Conservation (phyloP, 1,140 invertebrate species). For the Drosophila carrolli region DNA sequence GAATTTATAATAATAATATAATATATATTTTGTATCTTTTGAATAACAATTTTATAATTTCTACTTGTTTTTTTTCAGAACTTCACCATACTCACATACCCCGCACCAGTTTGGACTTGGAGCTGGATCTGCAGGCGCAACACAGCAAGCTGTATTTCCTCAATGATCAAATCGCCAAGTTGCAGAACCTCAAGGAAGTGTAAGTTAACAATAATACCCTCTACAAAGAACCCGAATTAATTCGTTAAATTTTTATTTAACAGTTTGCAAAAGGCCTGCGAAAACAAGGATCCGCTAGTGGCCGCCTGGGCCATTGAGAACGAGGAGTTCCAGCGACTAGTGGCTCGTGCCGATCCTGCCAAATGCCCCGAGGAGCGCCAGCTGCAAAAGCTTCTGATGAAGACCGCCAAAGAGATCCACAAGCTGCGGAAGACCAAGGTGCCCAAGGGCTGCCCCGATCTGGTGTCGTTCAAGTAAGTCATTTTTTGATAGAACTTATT, state of each 20-base stretch:
- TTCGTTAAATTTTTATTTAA: not conserved
- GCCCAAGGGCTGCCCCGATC: slow-evolving; percentile 94
- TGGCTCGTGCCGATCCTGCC: slow-evolving; percentile 87
- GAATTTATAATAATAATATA: too few species aligned
- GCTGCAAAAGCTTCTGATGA: slow-evolving; percentile 92
- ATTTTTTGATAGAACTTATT: not conserved
- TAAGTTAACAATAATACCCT: slow-evolving; percentile 55
- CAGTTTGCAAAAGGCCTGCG: slow-evolving; percentile 90
- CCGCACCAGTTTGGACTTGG: slow-evolving; percentile 95
- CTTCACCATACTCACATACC: slow-evolving; percentile 87
- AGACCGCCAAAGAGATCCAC: slow-evolving; percentile 95
- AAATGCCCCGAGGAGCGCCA: slow-evolving; percentile 91
- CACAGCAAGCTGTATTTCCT: slow-evolving; percentile 92
- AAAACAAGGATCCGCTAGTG: slow-evolving; percentile 91
- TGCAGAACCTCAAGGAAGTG: slow-evolving; percentile 92
- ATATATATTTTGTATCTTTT: too few species aligned
- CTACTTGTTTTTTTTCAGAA: slow-evolving; percentile 53
- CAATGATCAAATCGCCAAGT: slow-evolving; percentile 92
- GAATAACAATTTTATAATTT: too few species aligned
- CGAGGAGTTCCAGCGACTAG: slow-evolving; percentile 92
- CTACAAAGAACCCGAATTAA: not conserved
- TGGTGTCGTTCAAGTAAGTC: slow-evolving; percentile 96
- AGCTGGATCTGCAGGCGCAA: slow-evolving; percentile 95
- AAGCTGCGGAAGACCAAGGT: slow-evolving; percentile 94
- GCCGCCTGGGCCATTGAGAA: slow-evolving; percentile 95